These are phyloP conservation scores for Nephila pilipes DNA, from an alignment of 1,140 invertebrate genomes.

Conservation along the genomic window DNA sequence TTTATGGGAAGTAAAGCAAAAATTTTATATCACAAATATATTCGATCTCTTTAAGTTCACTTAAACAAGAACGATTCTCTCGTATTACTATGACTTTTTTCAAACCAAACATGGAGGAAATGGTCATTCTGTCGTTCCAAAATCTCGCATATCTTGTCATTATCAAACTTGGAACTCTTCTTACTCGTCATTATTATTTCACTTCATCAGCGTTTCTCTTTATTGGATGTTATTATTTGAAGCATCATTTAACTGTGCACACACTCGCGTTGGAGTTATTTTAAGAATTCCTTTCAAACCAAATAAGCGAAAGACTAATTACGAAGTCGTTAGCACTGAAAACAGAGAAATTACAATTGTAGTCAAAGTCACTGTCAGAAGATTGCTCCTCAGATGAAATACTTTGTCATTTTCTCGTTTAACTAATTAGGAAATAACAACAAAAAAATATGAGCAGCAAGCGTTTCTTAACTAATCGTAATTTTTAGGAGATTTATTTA, in stretches of 20 bases:
- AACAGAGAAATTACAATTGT: neutral
- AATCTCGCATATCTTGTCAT: neutral
- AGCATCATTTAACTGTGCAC: neutral
- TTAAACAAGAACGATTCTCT: too few species aligned
- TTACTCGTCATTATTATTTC: constrained; percentile 30
- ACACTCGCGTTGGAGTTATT: neutral
- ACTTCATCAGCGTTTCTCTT: constrained; percentile 19
- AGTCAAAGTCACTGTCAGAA: neutral
- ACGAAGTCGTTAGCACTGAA: neutral
- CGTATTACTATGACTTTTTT: neutral
- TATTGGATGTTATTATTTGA: constrained; percentile 34
- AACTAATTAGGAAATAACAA: neutral
- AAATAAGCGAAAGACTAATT: neutral
- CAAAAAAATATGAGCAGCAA: neutral
- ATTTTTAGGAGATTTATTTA: neutral
- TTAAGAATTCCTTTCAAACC: neutral
- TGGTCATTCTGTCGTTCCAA: neutral
- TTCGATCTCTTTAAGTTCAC: too few species aligned
- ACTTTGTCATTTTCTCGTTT: neutral
- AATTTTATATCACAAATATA: too few species aligned
- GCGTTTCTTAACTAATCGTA: neutral
- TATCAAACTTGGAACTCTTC: constrained; percentile 11
- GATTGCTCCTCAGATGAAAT: neutral
- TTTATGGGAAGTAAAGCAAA: too few species aligned
- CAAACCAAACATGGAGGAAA: neutral